Base-by-base conservation (phyloP, 2,113 vertebrate genomes). In the Xiphorhynchus elegans region DNA sequence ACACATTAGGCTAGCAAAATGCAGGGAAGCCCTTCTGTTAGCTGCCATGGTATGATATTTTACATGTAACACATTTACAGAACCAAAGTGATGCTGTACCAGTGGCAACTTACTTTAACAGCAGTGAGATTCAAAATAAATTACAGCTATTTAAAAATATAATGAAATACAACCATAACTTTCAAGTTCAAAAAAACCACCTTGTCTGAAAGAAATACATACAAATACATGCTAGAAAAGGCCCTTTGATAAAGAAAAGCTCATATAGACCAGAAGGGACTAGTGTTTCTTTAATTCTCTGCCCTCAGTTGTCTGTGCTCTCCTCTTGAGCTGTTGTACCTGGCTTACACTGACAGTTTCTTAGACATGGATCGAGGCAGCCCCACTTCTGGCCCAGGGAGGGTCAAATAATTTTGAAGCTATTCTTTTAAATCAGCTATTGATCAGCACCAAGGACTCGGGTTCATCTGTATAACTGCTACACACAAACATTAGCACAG, bases 131-230 rank as follows among this genome's bases (percentile, higher is more conserved):
- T 76, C 64, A 87, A 96, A 91, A 53, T 33, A 96, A 94, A 94
- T 89, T 84, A 64, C 70, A 90, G 46, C 70, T 91, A 84, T 95
- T 97, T 96, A 92, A 78, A 88, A 96, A 64, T 49, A 63, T 23
- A 19, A 77, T 56, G 3, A 95, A 93, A 80, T 44, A 69, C 49
- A 92, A 87, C 6, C 6, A 46, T n/a, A 81, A 86, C 39, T 93
- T 94, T 87, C 86, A 93, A 87, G 73, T 28, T 67, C 10, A 46
- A 90, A 88, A 84, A 46, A 47, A 3, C 1, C 28, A 49, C 35
- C 23, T 78, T 87, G 31, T 58, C 80, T 49, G 87, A 90, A 93
- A 92, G 25, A 70, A 47, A 64, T n/a, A 76, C 8, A 55, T 49
- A 49, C 92, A 69, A 82, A 35, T 52, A 39, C 44, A 21, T 83